phyloP scores from a whole-genome alignment of 2,113 vertebrate species.

The Podarcis cretensis region DNA sequence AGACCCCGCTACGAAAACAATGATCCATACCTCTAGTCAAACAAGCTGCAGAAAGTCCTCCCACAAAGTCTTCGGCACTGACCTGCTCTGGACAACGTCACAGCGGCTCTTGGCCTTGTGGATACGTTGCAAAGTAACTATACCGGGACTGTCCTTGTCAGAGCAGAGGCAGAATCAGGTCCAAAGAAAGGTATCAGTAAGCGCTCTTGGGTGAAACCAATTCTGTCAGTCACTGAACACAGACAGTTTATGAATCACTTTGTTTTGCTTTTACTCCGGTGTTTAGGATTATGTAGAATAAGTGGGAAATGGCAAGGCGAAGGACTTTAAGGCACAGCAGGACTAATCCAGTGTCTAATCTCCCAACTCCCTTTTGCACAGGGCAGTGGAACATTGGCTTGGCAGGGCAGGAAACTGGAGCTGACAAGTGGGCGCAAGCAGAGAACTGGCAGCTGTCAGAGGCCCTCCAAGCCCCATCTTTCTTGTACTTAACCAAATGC shows the following conservation, averaged over 20 bases:
- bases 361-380: background rate
- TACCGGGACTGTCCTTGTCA: too few relatives aligned
- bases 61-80: background rate
- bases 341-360: background rate
- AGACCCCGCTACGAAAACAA: too few relatives aligned
- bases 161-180: background rate
- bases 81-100: too few relatives aligned
- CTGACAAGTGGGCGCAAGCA: background rate
- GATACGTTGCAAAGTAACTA: background rate
- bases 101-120: too few relatives aligned
- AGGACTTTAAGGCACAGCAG: background rate
- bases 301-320: background rate
- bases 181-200: background rate
- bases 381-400: background rate
- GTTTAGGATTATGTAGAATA: slow-evolving; percentile 15
- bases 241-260: background rate
- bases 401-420: background rate
- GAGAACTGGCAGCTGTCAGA: slow-evolving; percentile 9
- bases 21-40: background rate
- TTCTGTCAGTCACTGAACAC: background rate
- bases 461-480: too few relatives aligned
- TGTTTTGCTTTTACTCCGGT: background rate
- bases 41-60: background rate
- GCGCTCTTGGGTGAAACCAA: background rate
- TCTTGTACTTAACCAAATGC: background rate